Base-by-base conservation (phyloP, 2,888 invertebrate species). In the Chalcis sispes region DNA sequence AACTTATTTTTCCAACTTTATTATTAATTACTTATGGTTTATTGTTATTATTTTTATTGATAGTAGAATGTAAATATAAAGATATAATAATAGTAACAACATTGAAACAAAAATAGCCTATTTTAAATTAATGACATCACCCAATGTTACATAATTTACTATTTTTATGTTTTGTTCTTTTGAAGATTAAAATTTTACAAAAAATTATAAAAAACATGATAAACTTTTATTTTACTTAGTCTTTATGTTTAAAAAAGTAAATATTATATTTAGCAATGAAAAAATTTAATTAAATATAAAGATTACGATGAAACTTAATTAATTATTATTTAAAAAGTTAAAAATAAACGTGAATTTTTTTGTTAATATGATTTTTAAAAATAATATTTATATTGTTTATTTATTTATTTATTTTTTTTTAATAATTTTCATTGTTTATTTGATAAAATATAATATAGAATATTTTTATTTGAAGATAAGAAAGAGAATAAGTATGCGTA, bases 381-480 rank as follows among this genome's bases (percentile, higher is more conserved):
- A 59, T 32, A 50, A 54, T 46, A 32, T 27, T 2, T 54, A 48
- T 8, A 23, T 42, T 40, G 1, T 62, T 72, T 20, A 61, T 36
- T n/a, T n/a, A n/a, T n/a, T n/a, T n/a, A n/a, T n/a, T n/a, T 61
- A 5, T 7, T 23, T 29, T 48, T 40, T 5, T 52, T n/a, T 40
- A 48, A 52, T 54, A 59, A 23, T 15, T n/a, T 71, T 65, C 4
- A 25, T 42, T 42, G 15, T 13, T 42, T 50, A 20, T 4, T 20
- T 36, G 10, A 48, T 54, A 18, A 67, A 77, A 72, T 50, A 40
- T 58, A 62, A 25, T 50, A 61, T 13, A 73, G 20, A 27, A 54
- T 32, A 46, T 61, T 66, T 76, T 70, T 61, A 56, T 29, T 18
- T 27, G 10, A 40, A 66, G 72, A 76, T 76, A 76, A 77, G 48